A percentile compares a stretch with the other conserved stretches of the same genome.
Evolutionary conservation across 2,888 invertebrate species (phyloP).

Genomic region (Stictocephala bisonia): DNA sequence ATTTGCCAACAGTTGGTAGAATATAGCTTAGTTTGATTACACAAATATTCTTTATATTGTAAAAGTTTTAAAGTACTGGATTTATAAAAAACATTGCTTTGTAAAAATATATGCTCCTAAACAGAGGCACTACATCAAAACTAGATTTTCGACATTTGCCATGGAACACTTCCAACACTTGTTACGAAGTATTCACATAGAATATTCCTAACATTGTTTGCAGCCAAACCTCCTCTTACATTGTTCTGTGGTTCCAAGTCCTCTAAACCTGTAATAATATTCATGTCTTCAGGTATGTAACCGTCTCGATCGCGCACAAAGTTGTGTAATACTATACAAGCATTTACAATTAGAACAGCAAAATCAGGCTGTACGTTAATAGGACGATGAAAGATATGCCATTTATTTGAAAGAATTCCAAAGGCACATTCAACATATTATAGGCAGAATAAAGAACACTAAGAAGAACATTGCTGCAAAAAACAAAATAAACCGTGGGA

Average conservation of each 20-base stretch:
- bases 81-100: background rate
- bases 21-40: no score
- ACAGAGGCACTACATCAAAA: background rate
- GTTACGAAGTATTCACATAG: slow-evolving; percentile 16
- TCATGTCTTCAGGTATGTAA: slow-evolving; percentile 41
- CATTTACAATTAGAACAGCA: background rate
- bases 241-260: slow-evolving; percentile 35
- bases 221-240: slow-evolving; percentile 29
- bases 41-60: no score
- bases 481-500: background rate
- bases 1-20: no score
- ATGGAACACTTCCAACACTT: slow-evolving; percentile 35
- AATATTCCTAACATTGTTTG: slow-evolving; percentile 27
- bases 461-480: no score
- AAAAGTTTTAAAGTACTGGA: no score
- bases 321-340: slow-evolving; percentile 12
- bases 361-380: background rate
- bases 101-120: background rate
- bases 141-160: slow-evolving; percentile 5
- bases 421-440: no score
- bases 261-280: slow-evolving; percentile 38
- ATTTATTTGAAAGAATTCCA: slow-evolving; percentile 58
- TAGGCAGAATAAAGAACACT: no score
- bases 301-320: slow-evolving; percentile 45
- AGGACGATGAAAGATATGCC: slow-evolving; percentile 61